Evolutionary conservation across 2,888 invertebrate species (phyloP), one percentile per base, ranked within the genome.

Genomic region (Tetrapedia diversipes): DNA sequence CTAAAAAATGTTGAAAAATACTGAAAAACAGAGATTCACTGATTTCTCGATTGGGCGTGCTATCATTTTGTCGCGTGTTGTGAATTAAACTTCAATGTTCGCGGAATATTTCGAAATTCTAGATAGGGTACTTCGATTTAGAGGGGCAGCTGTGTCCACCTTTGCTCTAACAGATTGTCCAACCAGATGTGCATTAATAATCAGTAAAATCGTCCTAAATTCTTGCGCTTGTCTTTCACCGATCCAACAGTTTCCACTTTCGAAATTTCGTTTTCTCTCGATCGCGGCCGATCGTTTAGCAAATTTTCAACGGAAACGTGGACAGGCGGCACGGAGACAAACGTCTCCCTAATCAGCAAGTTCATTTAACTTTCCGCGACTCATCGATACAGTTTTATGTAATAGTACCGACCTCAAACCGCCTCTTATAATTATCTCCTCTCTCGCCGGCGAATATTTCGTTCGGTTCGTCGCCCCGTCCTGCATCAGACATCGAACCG

Each of bases 341-440:
- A n/a, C 39, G 4, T 6, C 10, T n/a, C 22, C 37, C 29, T 51
- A 53, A 64, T n/a, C 22, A 14, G n/a, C 14, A 24, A 43, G 39
- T 29, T 41, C 51, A 24, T 53, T 49, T 11, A 16, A 39, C 59
- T 51, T 53, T 41, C 22, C 11, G 32, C 16, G 53, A 49, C 27
- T 11, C 29, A n/a, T 39, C 45, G 66, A 34, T 54, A 65, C 54
- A 54, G n/a, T 68, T 77, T 77, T 70, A 70, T 61, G 70, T 63
- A 74, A 71, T 57, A 53, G 27, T 14, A 27, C 53, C n/a, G 45
- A 24, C 49, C 19, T 47, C 60, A 29, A n/a, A 29, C 63, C 47
- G 49, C 54, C 67, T 51, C n/a, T 77, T 29, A n/a, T n/a, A 56
- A 66, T 81, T 75, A 63, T 56, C 71, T 34, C 22, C 56, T 24